These are phyloP conservation scores for Eurystomus glaucurus DNA, from an alignment of 2,797 vertebrate species.

Conservation along the genomic window DNA sequence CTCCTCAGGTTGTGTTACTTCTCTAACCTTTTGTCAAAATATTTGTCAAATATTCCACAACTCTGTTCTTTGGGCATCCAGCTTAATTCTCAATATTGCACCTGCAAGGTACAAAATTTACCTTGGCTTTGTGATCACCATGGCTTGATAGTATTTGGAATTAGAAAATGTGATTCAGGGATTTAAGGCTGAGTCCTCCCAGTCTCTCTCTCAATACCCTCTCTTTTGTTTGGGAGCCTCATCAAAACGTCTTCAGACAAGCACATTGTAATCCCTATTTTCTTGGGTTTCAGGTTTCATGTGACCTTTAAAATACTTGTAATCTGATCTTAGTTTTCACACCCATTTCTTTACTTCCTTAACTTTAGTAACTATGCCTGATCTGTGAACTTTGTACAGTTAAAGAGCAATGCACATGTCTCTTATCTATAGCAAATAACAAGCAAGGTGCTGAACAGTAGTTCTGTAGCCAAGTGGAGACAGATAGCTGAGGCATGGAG, in stretches of 20 bases:
- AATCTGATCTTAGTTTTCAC: not conserved
- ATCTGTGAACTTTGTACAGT: conserved; percentile 23
- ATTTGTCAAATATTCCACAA: not conserved
- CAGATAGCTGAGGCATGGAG: not conserved
- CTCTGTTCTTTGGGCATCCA: not conserved
- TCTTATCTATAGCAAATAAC: conserved; percentile 38
- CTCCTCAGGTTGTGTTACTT: not conserved
- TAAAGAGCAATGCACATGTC: not conserved
- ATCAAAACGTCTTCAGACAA: not conserved
- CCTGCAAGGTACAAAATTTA: not conserved
- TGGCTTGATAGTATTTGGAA: not conserved
- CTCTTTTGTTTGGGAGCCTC: not conserved
- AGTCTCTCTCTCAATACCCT: not conserved
- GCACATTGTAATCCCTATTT: not conserved
- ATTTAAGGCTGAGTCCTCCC: not conserved
- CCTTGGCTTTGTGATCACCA: not conserved
- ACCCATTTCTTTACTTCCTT: conserved; percentile 15
- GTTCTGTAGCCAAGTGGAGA: not conserved
- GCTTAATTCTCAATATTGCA: not conserved
- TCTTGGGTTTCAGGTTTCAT: not conserved
- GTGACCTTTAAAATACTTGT: conserved; percentile 12
- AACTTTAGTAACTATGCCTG: not conserved
- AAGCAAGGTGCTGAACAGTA: not conserved
- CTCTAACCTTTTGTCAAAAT: not conserved
- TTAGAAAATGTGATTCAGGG: not conserved